Conservation (phyloP, 2,797 vertebrate genomes). For the Denticeps clupeoides region DNA sequence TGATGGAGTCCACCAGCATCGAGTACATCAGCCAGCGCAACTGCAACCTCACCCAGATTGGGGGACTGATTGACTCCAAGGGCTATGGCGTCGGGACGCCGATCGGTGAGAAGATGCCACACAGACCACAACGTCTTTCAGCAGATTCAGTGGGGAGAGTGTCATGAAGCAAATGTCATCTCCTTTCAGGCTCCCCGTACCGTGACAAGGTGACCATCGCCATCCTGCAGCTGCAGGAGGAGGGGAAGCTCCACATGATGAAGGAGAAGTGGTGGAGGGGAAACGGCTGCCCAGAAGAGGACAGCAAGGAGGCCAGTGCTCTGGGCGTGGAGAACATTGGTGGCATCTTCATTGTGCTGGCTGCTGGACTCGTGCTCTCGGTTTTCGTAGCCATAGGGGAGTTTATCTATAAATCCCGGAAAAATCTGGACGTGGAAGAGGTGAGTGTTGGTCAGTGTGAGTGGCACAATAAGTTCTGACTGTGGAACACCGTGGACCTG, state of each 20-base stretch:
- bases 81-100: slow-evolving; percentile 96
- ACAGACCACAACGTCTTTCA: no score
- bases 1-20: slow-evolving; percentile 98
- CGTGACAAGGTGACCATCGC: slow-evolving; percentile 95
- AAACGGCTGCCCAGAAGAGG: slow-evolving; percentile 92
- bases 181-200: slow-evolving; percentile 82
- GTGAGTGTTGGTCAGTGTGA: slow-evolving; percentile 70
- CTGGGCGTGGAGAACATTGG: slow-evolving; percentile 95
- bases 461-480: slow-evolving; percentile 68
- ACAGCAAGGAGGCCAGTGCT: slow-evolving; percentile 92
- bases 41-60: slow-evolving; percentile 98
- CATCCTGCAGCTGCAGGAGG: slow-evolving; percentile 94
- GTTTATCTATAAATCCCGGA: slow-evolving; percentile 91
- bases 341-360: slow-evolving; percentile 96
- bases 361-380: slow-evolving; percentile 89
- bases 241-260: slow-evolving; percentile 97
- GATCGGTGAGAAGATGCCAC: slow-evolving; percentile 76
- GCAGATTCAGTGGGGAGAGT: no score
- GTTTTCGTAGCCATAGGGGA: slow-evolving; percentile 96
- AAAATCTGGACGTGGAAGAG: slow-evolving; percentile 86
- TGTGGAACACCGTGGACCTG: neutral
- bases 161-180: no score
- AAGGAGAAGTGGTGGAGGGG: slow-evolving; percentile 99
- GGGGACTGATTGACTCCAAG: slow-evolving; percentile 93
- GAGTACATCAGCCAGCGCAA: slow-evolving; percentile 96